Conservation (phyloP, 1,140 invertebrate genomes). For the Rhagoletis pomonella region DNA sequence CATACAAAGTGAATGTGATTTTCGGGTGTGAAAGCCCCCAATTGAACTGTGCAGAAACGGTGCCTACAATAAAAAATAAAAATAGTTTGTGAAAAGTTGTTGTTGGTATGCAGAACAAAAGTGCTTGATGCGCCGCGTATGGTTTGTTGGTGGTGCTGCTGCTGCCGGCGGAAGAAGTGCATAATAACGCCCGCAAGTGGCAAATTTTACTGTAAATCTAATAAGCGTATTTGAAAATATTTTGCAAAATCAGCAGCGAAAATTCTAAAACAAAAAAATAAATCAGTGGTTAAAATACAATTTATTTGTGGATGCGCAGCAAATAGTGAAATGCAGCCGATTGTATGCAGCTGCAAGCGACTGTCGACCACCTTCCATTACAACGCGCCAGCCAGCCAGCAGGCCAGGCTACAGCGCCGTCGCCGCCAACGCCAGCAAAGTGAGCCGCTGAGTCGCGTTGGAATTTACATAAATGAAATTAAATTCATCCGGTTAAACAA, state of each 20-base stretch:
- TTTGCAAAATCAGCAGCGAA: background rate
- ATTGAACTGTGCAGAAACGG: background rate
- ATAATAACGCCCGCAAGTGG: too few relatives aligned
- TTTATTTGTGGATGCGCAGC: background rate
- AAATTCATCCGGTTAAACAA: constrained; percentile 46
- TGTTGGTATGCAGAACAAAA: background rate
- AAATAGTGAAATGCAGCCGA: constrained; percentile 30
- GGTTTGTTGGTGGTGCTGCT: background rate
- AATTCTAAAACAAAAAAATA: background rate
- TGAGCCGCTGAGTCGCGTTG: background rate
- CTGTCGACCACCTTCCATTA: background rate
- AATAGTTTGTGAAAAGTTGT: background rate
- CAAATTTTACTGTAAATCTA: background rate
- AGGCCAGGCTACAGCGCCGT: background rate
- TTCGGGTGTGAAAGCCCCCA: background rate
- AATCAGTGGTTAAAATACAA: background rate
- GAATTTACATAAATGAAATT: constrained; percentile 18
- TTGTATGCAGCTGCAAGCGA: constrained; percentile 38
- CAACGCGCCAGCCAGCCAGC: background rate
- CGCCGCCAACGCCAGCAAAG: background rate
- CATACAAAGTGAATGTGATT: background rate
- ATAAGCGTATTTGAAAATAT: background rate
- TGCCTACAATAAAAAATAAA: background rate
- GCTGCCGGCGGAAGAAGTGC: constrained; percentile 9
- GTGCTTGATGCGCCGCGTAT: background rate